A percentile compares a stretch with the other conserved stretches of the same genome.
phyloP scores from a whole-genome alignment of 1,140 invertebrate genomes.

The Augochlora pura region DNA sequence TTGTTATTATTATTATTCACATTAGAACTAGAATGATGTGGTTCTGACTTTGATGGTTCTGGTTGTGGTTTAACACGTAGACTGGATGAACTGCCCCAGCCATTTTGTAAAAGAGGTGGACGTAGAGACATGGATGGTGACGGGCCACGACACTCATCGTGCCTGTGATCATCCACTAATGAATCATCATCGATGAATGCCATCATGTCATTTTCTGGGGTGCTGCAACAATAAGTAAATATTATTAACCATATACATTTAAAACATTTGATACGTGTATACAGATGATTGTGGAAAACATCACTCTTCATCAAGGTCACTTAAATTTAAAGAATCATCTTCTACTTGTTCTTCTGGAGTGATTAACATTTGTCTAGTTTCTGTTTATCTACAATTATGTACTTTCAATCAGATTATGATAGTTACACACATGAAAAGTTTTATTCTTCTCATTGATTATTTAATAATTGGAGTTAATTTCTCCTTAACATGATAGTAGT shows the following conservation, averaged over 20 bases:
- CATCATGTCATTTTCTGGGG: constrained; percentile 78
- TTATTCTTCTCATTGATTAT: background rate
- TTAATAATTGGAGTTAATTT: background rate
- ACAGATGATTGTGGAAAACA: background rate
- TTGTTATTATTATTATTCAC: constrained; percentile 81
- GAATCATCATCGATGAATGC: constrained; percentile 80
- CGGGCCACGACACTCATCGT: constrained; percentile 62
- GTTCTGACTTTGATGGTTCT: constrained; percentile 60
- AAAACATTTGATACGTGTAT: background rate
- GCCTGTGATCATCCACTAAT: constrained; percentile 65
- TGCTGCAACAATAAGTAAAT: constrained; percentile 61
- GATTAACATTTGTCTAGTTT: constrained; percentile 3
- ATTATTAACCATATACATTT: background rate
- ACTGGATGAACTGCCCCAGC: constrained; percentile 69
- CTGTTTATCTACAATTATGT: background rate
- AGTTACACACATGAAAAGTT: no score
- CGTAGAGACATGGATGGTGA: constrained; percentile 64
- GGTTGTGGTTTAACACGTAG: constrained; percentile 51
- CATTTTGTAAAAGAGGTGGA: constrained; percentile 70
- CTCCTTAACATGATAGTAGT: background rate
- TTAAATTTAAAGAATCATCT: background rate
- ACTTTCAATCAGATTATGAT: background rate
- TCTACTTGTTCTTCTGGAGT: background rate
- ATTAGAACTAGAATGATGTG: constrained; percentile 66
- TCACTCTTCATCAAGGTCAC: background rate